These are phyloP conservation scores for Pterobdella sp. DNA, from an alignment of 2,888 invertebrate species.

Conservation along the genomic window DNA sequence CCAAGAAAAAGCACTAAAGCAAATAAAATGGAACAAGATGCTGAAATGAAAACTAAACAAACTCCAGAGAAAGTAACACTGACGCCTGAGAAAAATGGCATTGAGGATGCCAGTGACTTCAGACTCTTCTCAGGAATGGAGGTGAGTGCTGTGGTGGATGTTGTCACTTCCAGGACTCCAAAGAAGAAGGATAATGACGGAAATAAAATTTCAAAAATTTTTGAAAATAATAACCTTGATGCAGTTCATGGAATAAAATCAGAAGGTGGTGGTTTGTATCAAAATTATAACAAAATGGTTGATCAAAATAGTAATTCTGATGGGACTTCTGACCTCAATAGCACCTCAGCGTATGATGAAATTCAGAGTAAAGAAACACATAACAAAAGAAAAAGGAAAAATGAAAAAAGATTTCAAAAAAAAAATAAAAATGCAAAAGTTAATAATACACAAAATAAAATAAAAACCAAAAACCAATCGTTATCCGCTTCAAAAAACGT, in stretches of 20 bases:
- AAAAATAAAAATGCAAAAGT: background rate
- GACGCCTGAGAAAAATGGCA: background rate
- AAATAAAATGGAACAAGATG: background rate
- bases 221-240: too few species aligned
- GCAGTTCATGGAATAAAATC: too few species aligned
- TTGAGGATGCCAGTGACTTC: background rate
- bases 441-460: background rate
- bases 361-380: background rate
- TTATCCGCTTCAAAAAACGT: too few species aligned
- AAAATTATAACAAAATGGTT: too few species aligned
- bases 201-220: background rate
- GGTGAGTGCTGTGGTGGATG: conserved; percentile 4
- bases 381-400: background rate
- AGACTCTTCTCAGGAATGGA: background rate
- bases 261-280: too few species aligned
- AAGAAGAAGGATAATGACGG: background rate
- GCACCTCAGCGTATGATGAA: too few species aligned
- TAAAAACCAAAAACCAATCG: too few species aligned
- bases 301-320: too few species aligned
- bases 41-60: background rate
- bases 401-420: background rate
- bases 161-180: background rate
- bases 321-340: too few species aligned
- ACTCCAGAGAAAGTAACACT: background rate
- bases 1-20: background rate